These are phyloP conservation scores for Aix galericulata DNA, from an alignment of 2,113 vertebrate genomes.

Conservation along the genomic window DNA sequence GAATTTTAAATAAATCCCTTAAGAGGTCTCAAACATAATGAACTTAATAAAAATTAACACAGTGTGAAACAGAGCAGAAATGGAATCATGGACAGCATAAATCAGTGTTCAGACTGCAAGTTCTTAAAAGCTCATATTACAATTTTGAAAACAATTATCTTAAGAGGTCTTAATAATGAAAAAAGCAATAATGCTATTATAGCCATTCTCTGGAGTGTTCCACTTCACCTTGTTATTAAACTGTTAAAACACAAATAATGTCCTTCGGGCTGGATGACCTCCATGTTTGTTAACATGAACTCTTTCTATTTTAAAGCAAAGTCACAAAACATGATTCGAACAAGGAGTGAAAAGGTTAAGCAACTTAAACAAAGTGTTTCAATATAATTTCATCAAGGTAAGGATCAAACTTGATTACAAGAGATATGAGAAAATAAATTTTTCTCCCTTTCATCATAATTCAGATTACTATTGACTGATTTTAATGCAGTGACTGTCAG, in stretches of 20 bases:
- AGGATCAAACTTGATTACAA: constrained; percentile 66
- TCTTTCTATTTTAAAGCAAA: constrained; percentile 54
- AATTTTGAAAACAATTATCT: constrained; percentile 81
- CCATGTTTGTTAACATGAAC: constrained; percentile 74
- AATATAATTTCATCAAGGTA: constrained; percentile 61
- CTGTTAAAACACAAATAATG: constrained; percentile 74
- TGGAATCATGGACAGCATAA: constrained; percentile 65
- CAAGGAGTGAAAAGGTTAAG: constrained; percentile 67
- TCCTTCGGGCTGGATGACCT: constrained; percentile 65
- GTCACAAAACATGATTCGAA: constrained; percentile 64
- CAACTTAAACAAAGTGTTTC: constrained; percentile 57
- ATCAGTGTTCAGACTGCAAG: constrained; percentile 50
- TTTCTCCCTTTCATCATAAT: constrained; percentile 47
- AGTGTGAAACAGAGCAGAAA: constrained; percentile 72
- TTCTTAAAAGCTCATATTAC: constrained; percentile 70
- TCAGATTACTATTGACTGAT: constrained; percentile 1
- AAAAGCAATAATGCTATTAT: constrained; percentile 70
- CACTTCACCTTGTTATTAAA: constrained; percentile 75
- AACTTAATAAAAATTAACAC: constrained; percentile 84
- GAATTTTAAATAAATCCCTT: constrained; percentile 83
- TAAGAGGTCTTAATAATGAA: constrained; percentile 77
- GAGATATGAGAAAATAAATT: constrained; percentile 52
- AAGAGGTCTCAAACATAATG: constrained; percentile 79
- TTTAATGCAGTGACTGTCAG: constrained; percentile 11
- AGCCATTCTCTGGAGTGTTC: constrained; percentile 63